Base-by-base conservation (phyloP, 2,797 vertebrate species). In the Sorex maritimensis region DNA sequence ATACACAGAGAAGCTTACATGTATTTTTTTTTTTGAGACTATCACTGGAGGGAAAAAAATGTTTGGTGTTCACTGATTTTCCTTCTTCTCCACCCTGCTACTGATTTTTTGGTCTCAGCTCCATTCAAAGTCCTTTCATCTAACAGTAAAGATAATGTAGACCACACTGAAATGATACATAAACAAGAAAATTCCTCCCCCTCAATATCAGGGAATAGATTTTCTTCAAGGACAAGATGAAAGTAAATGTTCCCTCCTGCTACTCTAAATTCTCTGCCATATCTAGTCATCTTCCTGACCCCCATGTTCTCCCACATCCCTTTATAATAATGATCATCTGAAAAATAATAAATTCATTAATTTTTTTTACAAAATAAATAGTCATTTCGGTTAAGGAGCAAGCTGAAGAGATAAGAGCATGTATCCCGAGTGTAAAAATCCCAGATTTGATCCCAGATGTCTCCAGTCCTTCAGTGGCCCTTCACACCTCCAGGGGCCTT, bases 21-120 rank as follows among this genome's bases (percentile, higher is more conserved):
- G n/a, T 75, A 44, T 95, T 94, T 94, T 88, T 94, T 94, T 88
- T 79, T 34, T 34, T 34, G 34, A 34, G 34, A 34, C 34, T 34
- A 7, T 88, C 67, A 81, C 80, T 58, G 68, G 26, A 80, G 23
- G 49, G 58, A 89, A 95, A 95, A 63, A 58, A 89, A 30, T 34
- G 79, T 3, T 61, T 94, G 0, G 2, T 65, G 1, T 82, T 7
- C 13, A 71, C 15, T 81, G 58, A 81, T 72, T 93, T 78, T 41
- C 71, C 44, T 67, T 71, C 15, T 28, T 28, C 65, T 67, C 11
- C 24, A 71, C 11, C 21, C 55, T 79, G 21, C 46, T 19, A 49
- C 13, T 65, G 61, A 14, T 83, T 92, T 90, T 92, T 79, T 67
- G 26, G 65, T 67, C 58, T 61, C 49, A 84, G 26, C 46, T 68